These are phyloP conservation scores for Heliconius ethilla DNA, from an alignment of 2,888 invertebrate species.

Conservation along the genomic window DNA sequence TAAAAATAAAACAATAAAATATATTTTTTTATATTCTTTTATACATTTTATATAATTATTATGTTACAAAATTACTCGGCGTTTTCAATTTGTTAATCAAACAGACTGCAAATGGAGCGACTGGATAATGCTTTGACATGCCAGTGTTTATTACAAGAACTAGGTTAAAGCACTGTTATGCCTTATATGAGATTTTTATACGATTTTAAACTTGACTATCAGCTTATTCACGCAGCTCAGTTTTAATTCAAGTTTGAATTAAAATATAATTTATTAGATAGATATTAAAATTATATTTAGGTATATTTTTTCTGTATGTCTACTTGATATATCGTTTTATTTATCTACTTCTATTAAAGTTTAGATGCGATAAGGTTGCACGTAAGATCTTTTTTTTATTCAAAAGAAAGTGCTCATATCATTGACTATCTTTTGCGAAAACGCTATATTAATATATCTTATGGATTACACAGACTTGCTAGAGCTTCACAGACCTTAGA, in stretches of 20 bases:
- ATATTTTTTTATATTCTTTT: background rate
- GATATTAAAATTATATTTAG: background rate
- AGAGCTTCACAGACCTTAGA: too few species aligned
- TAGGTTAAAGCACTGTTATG: slow-evolving; percentile 36
- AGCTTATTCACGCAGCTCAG: slow-evolving; percentile 10
- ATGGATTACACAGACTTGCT: too few species aligned
- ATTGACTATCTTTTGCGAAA: too few species aligned
- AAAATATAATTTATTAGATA: background rate
- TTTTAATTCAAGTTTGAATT: background rate
- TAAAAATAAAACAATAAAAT: background rate
- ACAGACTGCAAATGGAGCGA: slow-evolving; percentile 33
- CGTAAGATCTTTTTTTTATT: too few species aligned
- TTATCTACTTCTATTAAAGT: too few species aligned
- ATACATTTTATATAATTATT: background rate
- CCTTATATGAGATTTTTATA: slow-evolving; percentile 31
- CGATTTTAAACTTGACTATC: slow-evolving; percentile 12
- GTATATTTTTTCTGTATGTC: background rate
- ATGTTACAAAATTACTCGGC: slow-evolving; percentile 19
- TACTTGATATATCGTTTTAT: background rate
- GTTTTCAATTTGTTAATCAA: slow-evolving; percentile 34
- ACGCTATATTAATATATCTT: too few species aligned
- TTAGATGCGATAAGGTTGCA: too few species aligned
- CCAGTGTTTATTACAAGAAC: slow-evolving; percentile 32
- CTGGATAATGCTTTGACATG: slow-evolving; percentile 34
- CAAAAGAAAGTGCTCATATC: too few species aligned